Evolutionary conservation across 92 coral and sea anemone species (phyloP), one percentile per base, ranked within the genome.

Genomic region (Palythoa grandis): DNA sequence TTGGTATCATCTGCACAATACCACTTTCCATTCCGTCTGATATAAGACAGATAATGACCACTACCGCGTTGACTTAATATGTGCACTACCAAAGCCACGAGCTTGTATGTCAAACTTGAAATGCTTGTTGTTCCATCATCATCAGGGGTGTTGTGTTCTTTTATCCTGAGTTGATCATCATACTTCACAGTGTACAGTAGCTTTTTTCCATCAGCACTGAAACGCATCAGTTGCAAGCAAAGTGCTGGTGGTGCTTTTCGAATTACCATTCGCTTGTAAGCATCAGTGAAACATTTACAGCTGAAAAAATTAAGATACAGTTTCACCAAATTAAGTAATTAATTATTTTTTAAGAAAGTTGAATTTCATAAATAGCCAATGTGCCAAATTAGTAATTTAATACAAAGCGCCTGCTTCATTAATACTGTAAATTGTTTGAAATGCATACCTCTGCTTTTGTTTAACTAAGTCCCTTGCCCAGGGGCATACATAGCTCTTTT

Each of bases 31-130:
- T 76, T 82, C 37, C 87, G 50, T 57, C 75, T 90, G 61, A 90
- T 69, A 65, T 86, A 90, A 63, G 87, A 90, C 86, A 90, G 82
- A 75, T 86, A 90, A 79, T 89, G 92, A 52, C 92, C 92, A 60
- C 89, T 85, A 25, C 86, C 56, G n/a, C 85, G 74, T 12, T 77
- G 29, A 56, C 76, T 56, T 22, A 86, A 82, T 22, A 67, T 29
- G 75, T 88, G 92, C 52, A 85, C 88, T 54, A 89, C 74, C 56
- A 89, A 83, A 20, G 92, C 63, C 63, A 48, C 83, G 68, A 85
- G 88, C 40, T 75, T 54, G 79, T 89, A 89, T 16, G 89, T 14
- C 40, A 77, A 74, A 24, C 25, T 77, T 39, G 87, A 56, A 56
- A 11, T 70, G 58, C 43, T 71, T 38, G 80, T 70, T 38, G 86